Evolutionary conservation across 2,888 invertebrate genomes (phyloP).

Genomic region (Troides oblongomaculatus): DNA sequence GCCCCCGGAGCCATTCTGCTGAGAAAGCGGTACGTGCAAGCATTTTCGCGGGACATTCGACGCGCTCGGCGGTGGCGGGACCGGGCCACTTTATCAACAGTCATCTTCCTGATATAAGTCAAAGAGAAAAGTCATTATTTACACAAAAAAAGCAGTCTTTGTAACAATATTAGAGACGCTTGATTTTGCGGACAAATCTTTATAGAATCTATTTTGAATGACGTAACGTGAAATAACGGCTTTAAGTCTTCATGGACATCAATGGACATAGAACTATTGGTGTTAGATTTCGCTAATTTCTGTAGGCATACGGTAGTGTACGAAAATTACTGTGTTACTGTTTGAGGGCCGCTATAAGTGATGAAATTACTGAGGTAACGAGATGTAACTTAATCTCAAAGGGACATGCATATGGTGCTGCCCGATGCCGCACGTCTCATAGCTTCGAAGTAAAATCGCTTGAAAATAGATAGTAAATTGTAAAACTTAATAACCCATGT

Average conservation of each 20-base stretch:
- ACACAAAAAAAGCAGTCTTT: not conserved
- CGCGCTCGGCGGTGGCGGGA: slow-evolving; percentile 37
- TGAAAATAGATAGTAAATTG: too few species aligned
- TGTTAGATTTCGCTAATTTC: too few species aligned
- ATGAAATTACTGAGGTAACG: too few species aligned
- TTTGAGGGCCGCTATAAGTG: too few species aligned
- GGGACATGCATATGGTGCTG: too few species aligned
- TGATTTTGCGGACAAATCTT: not conserved
- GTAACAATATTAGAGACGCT: slow-evolving; percentile 7
- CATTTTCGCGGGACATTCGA: slow-evolving; percentile 54
- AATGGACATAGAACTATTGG: too few species aligned
- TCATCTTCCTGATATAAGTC: slow-evolving; percentile 28
- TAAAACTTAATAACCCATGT: too few species aligned
- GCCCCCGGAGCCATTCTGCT: slow-evolving; percentile 57
- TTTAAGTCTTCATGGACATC: not conserved
- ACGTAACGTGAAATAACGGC: not conserved
- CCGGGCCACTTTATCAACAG: slow-evolving; percentile 27
- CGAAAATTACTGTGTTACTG: too few species aligned
- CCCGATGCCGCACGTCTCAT: too few species aligned
- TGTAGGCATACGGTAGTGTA: too few species aligned
- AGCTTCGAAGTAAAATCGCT: too few species aligned
- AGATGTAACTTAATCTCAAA: too few species aligned
- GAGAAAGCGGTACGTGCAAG: slow-evolving; percentile 68
- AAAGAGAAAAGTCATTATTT: not conserved
- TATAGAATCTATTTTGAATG: not conserved